Conservation (phyloP, 2,797 vertebrate species). For the Bradypus variegatus region DNA sequence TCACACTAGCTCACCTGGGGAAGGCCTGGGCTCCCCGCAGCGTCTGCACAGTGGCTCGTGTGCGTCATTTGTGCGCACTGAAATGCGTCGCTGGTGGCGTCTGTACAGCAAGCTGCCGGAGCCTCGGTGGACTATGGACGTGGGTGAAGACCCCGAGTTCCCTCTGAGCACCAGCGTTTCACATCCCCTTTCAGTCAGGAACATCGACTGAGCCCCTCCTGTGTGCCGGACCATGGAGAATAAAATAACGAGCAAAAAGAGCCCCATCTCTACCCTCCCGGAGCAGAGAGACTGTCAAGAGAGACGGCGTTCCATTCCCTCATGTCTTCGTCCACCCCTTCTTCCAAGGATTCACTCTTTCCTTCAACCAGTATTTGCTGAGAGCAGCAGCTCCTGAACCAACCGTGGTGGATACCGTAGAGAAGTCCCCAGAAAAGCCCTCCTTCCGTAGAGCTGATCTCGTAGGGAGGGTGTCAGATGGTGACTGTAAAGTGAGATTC, state of each 20-base stretch:
- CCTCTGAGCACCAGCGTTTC: neutral
- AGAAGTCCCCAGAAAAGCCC: neutral
- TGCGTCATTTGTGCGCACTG: neutral
- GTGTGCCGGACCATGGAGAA: neutral
- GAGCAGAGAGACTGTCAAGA: neutral
- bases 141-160: neutral
- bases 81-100: neutral
- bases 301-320: too few relatives aligned
- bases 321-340: fast-evolving
- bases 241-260: neutral
- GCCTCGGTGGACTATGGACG: neutral
- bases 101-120: neutral
- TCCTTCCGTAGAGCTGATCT: neutral
- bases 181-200: neutral
- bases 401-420: too few relatives aligned
- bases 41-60: too few relatives aligned
- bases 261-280: neutral
- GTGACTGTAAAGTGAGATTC: neutral
- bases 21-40: neutral
- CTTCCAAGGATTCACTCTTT: neutral
- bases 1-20: neutral
- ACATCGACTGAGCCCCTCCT: neutral
- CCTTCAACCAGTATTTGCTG: neutral
- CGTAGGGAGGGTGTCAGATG: fast-evolving
- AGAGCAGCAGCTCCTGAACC: neutral